Evolutionary conservation across 2,797 vertebrate genomes (phyloP).

Genomic region (Molossus molossus): DNA sequence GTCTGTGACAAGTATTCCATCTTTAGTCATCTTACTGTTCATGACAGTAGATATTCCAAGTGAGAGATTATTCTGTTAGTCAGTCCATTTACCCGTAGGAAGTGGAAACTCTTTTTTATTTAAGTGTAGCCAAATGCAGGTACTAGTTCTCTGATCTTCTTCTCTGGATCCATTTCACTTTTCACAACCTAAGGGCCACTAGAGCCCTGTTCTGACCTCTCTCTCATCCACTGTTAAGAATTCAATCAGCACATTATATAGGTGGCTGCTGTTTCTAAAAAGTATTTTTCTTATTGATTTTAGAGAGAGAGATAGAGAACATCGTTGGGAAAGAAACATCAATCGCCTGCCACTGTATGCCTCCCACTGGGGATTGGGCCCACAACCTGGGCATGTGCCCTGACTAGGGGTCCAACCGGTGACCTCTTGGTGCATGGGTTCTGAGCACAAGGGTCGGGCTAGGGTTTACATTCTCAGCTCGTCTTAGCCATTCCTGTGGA

Average conservation of each 20-base stretch:
- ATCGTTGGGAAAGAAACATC: too few species aligned
- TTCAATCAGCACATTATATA: neutral
- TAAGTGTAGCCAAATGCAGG: neutral
- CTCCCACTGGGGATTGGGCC: too few species aligned
- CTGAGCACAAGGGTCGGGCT: too few species aligned
- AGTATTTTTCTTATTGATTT: too few species aligned
- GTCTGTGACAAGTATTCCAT: conserved; percentile 39
- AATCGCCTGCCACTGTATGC: too few species aligned
- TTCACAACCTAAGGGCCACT: neutral
- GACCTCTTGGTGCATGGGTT: too few species aligned
- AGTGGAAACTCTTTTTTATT: neutral
- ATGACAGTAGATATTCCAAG: neutral
- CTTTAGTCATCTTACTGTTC: neutral
- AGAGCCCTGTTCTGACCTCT: neutral
- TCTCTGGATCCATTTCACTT: conserved; percentile 9
- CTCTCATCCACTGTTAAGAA: neutral
- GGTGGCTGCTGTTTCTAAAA: neutral
- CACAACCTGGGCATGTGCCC: too few species aligned
- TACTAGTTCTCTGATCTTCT: neutral
- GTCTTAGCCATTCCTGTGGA: neutral
- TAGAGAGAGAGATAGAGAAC: too few species aligned
- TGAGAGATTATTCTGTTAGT: neutral
- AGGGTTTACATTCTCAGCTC: neutral
- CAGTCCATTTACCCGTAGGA: neutral
- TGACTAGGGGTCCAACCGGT: too few species aligned